phyloP scores from a whole-genome alignment of 2,797 vertebrate genomes.

The Pipistrellus kuhlii region DNA sequence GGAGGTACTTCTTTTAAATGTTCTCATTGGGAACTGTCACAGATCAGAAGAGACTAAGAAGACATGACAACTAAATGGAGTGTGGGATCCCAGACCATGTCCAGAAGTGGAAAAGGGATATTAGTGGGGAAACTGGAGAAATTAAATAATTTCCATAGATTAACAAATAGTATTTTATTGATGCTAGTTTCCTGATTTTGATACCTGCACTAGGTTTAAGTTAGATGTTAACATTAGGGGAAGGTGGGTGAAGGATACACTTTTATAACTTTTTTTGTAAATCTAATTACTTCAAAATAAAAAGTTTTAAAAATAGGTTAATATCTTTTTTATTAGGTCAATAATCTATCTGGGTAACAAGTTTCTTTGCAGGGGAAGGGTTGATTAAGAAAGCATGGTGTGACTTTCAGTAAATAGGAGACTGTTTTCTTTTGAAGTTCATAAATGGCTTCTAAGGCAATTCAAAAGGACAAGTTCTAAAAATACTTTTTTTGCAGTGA shows the following conservation, averaged over 20 bases:
- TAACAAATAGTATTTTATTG: neutral
- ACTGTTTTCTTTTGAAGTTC: slow-evolving; percentile 74
- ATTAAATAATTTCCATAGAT: slow-evolving; percentile 26
- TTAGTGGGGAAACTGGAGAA: slow-evolving; percentile 15
- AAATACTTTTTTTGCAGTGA: slow-evolving; percentile 76
- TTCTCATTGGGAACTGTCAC: slow-evolving; percentile 12
- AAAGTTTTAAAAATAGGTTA: slow-evolving; percentile 55
- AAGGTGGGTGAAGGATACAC: slow-evolving; percentile 33
- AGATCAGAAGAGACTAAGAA: slow-evolving; percentile 6
- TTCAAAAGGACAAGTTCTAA: slow-evolving; percentile 74
- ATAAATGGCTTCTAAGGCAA: slow-evolving; percentile 71
- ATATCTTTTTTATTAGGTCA: neutral
- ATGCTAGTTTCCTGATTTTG: slow-evolving; percentile 10
- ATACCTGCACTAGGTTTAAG: neutral
- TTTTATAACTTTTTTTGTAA: slow-evolving; percentile 22
- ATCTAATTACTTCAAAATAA: slow-evolving; percentile 62
- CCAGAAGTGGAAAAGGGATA: slow-evolving; percentile 26
- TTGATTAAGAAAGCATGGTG: slow-evolving; percentile 65
- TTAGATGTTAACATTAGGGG: slow-evolving; percentile 36
- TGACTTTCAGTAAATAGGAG: slow-evolving; percentile 57
- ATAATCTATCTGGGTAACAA: slow-evolving; percentile 61
- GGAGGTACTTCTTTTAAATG: neutral
- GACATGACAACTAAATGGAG: neutral
- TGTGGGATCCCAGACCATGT: neutral
- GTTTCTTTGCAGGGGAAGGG: slow-evolving; percentile 45